phyloP scores from a whole-genome alignment of 2,888 invertebrate species.

The Cataglyphis altisquamis region DNA sequence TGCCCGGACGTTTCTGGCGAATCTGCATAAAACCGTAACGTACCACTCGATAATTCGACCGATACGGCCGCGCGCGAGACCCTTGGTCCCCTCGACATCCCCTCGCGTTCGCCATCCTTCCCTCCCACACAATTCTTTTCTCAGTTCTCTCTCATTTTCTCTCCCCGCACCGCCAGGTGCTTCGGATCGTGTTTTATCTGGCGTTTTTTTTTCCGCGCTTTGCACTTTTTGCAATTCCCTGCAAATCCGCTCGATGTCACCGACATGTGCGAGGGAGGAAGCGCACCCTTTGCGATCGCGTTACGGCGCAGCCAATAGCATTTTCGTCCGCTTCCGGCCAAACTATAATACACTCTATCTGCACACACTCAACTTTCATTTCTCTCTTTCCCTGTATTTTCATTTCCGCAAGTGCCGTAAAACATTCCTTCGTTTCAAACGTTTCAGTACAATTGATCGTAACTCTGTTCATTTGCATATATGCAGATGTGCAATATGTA shows the following conservation, averaged over 20 bases:
- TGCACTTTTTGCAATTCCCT: slow-evolving; percentile 58
- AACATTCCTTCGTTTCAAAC: background rate
- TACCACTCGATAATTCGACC: slow-evolving; percentile 78
- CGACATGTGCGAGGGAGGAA: slow-evolving; percentile 36
- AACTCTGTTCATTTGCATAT: background rate
- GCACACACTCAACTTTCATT: slow-evolving; percentile 42
- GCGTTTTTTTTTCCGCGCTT: slow-evolving; percentile 49
- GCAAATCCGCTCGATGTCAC: slow-evolving; percentile 59
- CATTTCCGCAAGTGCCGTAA: background rate
- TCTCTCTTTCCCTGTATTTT: background rate
- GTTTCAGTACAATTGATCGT: background rate
- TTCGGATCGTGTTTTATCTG: slow-evolving; percentile 61
- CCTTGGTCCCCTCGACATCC: background rate
- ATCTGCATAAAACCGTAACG: slow-evolving; percentile 78
- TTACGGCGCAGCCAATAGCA: slow-evolving; percentile 54
- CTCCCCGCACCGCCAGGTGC: slow-evolving; percentile 19
- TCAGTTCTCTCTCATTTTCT: background rate
- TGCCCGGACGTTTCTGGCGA: slow-evolving; percentile 68
- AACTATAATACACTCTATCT: slow-evolving; percentile 51
- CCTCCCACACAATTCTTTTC: background rate
- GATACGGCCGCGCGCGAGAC: slow-evolving; percentile 62
- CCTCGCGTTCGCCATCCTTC: background rate
- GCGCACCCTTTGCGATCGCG: slow-evolving; percentile 43
- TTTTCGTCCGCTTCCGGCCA: slow-evolving; percentile 43
- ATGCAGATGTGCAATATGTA: background rate